Conservation (phyloP, 1,140 invertebrate species). For the Lerema accius region DNA sequence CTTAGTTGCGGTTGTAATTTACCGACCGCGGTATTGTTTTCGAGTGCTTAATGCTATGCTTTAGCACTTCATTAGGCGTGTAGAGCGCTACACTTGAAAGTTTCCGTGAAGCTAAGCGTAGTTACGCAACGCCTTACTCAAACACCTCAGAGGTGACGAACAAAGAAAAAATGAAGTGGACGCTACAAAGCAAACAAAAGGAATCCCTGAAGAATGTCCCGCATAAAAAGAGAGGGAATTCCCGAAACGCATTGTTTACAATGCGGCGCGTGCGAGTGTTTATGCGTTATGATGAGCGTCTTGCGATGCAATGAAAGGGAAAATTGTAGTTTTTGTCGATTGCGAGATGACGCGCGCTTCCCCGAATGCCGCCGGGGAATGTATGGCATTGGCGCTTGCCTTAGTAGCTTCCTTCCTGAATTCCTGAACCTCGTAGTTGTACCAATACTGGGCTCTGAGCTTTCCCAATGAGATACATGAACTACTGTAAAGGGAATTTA, state of each 20-base stretch:
- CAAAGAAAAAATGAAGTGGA: constrained; percentile 60
- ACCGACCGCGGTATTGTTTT: constrained; percentile 4
- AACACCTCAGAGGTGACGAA: constrained; percentile 62
- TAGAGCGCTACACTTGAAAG: constrained; percentile 1
- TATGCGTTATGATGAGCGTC: constrained; percentile 65
- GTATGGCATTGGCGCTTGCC: constrained; percentile 38
- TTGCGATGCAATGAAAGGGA: constrained; percentile 76
- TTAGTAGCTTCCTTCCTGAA: constrained; percentile 28
- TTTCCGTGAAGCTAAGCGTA: constrained; percentile 39
- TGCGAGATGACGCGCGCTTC: constrained; percentile 67
- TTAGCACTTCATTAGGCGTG: not conserved
- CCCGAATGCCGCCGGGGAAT: constrained; percentile 48
- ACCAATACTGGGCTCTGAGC: not conserved
- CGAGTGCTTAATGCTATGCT: not conserved
- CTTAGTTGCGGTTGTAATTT: not conserved
- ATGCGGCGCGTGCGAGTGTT: constrained; percentile 60
- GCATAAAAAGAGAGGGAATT: constrained; percentile 77
- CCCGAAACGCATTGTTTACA: constrained; percentile 80
- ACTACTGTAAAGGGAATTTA: no score
- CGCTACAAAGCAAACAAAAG: constrained; percentile 76
- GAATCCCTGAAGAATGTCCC: constrained; percentile 78
- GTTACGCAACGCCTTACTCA: constrained; percentile 59
- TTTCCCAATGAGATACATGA: no score
- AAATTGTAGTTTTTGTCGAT: constrained; percentile 73
- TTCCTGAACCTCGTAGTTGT: not conserved